phyloP scores from a whole-genome alignment of 2,888 invertebrate genomes.

The Globia sparganii region DNA sequence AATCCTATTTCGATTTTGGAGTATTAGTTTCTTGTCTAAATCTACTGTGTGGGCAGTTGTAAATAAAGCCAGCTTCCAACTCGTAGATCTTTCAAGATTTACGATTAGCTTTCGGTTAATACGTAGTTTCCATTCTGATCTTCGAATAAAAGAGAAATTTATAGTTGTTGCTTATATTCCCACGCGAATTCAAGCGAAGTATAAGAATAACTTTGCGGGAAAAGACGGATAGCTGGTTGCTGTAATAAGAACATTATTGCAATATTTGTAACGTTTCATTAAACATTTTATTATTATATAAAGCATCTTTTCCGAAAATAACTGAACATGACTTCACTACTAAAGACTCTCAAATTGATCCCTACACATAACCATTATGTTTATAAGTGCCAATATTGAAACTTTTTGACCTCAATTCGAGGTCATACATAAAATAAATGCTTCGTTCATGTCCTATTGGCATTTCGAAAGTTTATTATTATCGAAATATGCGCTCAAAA shows the following conservation, averaged over 20 bases:
- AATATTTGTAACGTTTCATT: conserved; percentile 8
- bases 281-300: neutral
- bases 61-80: conserved; percentile 56
- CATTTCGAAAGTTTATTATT: neutral
- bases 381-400: neutral
- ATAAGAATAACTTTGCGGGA: conserved; percentile 46
- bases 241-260: conserved; percentile 23
- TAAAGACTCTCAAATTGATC: neutral
- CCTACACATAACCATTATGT: neutral
- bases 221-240: conserved; percentile 46
- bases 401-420: neutral
- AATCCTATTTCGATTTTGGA: conserved; percentile 36
- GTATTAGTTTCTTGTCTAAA: conserved; percentile 12
- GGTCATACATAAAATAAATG: neutral
- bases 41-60: conserved; percentile 46
- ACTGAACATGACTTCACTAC: neutral
- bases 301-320: neutral
- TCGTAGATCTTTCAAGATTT: conserved; percentile 56
- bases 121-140: conserved; percentile 59
- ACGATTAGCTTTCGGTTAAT: conserved; percentile 61
- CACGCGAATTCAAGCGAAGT: conserved; percentile 40
- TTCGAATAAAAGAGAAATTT: conserved; percentile 62
- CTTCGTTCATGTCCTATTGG: neutral
- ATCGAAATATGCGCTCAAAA: neutral
- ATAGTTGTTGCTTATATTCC: conserved; percentile 60